A percentile compares a stretch with the other conserved stretches of the same genome.
These are phyloP conservation scores for Hydropsyche tenuis DNA, from an alignment of 1,140 invertebrate genomes.

Conservation along the genomic window DNA sequence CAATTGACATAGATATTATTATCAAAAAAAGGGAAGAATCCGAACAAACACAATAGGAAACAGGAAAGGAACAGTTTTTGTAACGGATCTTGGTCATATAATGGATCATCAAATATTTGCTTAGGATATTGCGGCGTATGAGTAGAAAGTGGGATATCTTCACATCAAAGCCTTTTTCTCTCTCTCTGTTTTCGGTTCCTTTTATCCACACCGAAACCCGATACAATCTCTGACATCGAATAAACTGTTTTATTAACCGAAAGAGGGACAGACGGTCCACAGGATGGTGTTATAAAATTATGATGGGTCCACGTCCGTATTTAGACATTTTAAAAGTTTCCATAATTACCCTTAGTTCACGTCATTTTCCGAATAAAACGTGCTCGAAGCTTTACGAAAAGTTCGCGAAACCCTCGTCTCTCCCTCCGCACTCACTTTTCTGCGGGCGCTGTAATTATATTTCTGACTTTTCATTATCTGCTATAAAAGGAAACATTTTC, in stretches of 20 bases:
- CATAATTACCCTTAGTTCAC: slow-evolving; percentile 13
- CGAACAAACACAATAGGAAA: slow-evolving; percentile 4
- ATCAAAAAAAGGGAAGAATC: neutral
- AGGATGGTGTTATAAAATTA: slow-evolving; percentile 4
- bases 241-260: slow-evolving; percentile 8
- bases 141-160: slow-evolving; percentile 11
- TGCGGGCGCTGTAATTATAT: slow-evolving; percentile 1
- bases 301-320: slow-evolving; percentile 1
- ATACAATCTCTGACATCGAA: slow-evolving; percentile 8
- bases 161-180: neutral
- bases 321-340: slow-evolving; percentile 23
- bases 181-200: too few species aligned
- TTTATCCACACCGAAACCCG: neutral
- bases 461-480: slow-evolving; percentile 24
- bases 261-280: neutral
- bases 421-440: neutral
- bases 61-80: slow-evolving; percentile 12
- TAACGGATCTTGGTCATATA: slow-evolving; percentile 12
- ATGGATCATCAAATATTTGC: slow-evolving; percentile 22
- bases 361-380: slow-evolving; percentile 24
- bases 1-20: neutral
- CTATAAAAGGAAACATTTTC: neutral
- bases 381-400: slow-evolving; percentile 14
- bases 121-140: slow-evolving; percentile 20
- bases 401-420: slow-evolving; percentile 10